These are phyloP conservation scores for Martes martes DNA, from an alignment of 2,113 vertebrate species.

Conservation along the genomic window DNA sequence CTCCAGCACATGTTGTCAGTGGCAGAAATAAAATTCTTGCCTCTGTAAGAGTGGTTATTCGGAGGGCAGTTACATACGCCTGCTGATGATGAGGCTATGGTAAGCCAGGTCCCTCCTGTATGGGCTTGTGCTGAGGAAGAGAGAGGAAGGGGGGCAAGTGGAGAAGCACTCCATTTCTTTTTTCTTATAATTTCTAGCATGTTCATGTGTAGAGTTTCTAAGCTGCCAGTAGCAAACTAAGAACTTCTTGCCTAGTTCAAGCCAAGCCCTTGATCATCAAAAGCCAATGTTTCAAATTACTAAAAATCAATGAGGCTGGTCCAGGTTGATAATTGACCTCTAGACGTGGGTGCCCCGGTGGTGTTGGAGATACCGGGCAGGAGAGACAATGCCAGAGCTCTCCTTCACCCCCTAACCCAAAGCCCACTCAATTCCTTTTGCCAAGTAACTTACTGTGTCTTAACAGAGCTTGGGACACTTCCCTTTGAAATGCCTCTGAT, in stretches of 20 bases:
- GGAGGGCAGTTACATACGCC: neutral
- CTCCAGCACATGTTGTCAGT: neutral
- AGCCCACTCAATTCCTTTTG: neutral
- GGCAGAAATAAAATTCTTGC: neutral
- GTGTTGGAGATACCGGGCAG: neutral
- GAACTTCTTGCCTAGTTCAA: neutral
- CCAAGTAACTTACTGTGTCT: neutral
- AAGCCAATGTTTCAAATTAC: constrained; percentile 21
- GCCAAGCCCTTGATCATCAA: neutral
- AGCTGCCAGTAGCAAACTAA: neutral
- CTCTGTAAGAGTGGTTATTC: neutral
- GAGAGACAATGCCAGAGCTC: neutral
- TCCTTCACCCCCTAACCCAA: neutral
- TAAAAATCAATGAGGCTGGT: neutral
- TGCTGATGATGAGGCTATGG: neutral
- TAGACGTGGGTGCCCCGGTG: neutral
- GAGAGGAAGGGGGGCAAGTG: neutral
- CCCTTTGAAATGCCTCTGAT: neutral
- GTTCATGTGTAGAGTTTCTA: neutral
- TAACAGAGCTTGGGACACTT: neutral
- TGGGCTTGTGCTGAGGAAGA: neutral
- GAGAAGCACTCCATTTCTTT: neutral
- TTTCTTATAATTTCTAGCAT: constrained; percentile 1
- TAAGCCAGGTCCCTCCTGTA: neutral
- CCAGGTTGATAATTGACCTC: neutral